phyloP scores from a whole-genome alignment of 2,888 invertebrate genomes.

The Cheilosia grossa region DNA sequence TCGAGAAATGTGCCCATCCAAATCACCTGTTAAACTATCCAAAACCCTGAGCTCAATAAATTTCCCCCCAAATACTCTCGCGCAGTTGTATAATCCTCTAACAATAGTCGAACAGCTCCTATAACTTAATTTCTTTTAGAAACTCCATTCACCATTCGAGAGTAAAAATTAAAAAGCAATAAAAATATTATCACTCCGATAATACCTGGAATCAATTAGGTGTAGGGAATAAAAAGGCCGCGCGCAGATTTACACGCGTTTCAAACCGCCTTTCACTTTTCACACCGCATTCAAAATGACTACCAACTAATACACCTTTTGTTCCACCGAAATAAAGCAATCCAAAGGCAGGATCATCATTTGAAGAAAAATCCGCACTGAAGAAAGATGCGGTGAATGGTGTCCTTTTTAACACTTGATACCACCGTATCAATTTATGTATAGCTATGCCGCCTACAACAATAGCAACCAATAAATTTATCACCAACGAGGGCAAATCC shows the following conservation, averaged over 20 bases:
- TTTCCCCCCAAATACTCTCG: not conserved
- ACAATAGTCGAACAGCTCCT: slow-evolving; percentile 14
- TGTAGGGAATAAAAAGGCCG: slow-evolving; percentile 22
- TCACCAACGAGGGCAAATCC: slow-evolving; percentile 24
- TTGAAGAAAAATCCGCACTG: slow-evolving; percentile 48
- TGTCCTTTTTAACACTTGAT: slow-evolving; percentile 70
- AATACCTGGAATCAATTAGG: slow-evolving; percentile 63
- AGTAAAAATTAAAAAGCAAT: slow-evolving; percentile 64
- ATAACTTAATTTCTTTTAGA: slow-evolving; percentile 40
- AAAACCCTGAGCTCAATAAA: not conserved
- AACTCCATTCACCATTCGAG: slow-evolving; percentile 38
- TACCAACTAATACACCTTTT: slow-evolving; percentile 37
- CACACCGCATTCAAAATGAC: not conserved
- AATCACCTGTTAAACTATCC: not conserved
- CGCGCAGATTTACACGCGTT: slow-evolving; percentile 41
- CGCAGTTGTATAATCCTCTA: not conserved
- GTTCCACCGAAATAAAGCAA: slow-evolving; percentile 28
- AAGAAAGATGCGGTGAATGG: slow-evolving; percentile 53
- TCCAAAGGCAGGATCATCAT: slow-evolving; percentile 65
- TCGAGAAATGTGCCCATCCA: not conserved
- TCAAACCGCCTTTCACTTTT: slow-evolving; percentile 16
- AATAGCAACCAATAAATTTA: slow-evolving; percentile 54
- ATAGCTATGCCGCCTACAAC: slow-evolving; percentile 31
- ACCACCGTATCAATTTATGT: slow-evolving; percentile 61
- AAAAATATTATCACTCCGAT: slow-evolving; percentile 44